These are phyloP conservation scores for Circaetus gallicus DNA, from an alignment of 2,113 vertebrate genomes.

Conservation along the genomic window DNA sequence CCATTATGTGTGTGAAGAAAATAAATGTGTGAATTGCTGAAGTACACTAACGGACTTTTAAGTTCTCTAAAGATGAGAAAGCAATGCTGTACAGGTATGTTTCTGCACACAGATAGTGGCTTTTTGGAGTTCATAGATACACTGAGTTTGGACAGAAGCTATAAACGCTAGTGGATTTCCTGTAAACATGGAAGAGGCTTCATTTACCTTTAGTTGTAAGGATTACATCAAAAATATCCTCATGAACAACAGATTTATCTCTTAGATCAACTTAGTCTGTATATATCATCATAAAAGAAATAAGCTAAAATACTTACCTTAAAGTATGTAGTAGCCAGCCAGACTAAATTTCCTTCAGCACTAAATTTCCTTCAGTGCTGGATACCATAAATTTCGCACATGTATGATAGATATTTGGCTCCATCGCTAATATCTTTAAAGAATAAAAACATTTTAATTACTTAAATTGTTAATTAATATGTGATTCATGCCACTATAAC, in stretches of 20 bases:
- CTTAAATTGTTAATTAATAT: constrained; percentile 67
- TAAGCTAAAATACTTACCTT: constrained; percentile 56
- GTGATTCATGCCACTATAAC: constrained; percentile 16
- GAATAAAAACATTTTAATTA: constrained; percentile 75
- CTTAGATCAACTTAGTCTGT: constrained; percentile 32
- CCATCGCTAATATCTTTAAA: constrained; percentile 67
- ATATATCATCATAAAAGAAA: constrained; percentile 18
- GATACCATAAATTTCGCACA: constrained; percentile 52
- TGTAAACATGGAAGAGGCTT: background rate
- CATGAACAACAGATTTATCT: constrained; percentile 43
- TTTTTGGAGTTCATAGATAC: background rate
- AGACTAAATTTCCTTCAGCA: constrained; percentile 45
- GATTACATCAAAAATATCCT: constrained; percentile 37
- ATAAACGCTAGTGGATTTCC: background rate
- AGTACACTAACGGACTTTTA: background rate
- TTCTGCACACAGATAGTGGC: background rate
- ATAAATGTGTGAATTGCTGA: background rate
- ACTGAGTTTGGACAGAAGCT: background rate
- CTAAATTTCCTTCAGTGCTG: constrained; percentile 56
- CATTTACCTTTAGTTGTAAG: background rate
- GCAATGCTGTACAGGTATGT: background rate
- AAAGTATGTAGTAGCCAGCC: constrained; percentile 8
- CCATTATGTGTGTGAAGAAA: background rate
- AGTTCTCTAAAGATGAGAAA: background rate
- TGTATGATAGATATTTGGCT: constrained; percentile 65